These are phyloP conservation scores for Tilapia sparmanii DNA, from an alignment of 2,113 vertebrate species.

Conservation along the genomic window DNA sequence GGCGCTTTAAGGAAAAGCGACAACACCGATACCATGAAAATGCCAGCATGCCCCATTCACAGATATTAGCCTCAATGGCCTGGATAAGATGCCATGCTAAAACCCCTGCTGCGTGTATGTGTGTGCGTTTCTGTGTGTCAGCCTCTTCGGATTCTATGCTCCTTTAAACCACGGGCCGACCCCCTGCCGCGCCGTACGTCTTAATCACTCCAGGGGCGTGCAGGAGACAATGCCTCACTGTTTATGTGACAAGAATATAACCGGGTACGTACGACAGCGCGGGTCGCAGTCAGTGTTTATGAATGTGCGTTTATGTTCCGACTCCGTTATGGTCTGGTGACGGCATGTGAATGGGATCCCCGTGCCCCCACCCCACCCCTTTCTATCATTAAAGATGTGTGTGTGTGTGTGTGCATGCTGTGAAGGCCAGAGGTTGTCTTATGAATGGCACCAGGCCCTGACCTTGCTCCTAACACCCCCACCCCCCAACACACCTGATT, in stretches of 20 bases:
- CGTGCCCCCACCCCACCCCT: not conserved
- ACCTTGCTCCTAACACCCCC: not conserved
- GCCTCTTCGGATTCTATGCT: slow-evolving; percentile 37
- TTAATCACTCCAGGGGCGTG: slow-evolving; percentile 46
- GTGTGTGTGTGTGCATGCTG: not conserved
- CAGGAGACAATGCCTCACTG: slow-evolving; percentile 38
- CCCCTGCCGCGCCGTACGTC: slow-evolving; percentile 27
- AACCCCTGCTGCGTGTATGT: slow-evolving; percentile 57
- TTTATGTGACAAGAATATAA: slow-evolving; percentile 49
- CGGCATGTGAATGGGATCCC: not conserved
- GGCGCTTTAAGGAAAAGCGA: slow-evolving; percentile 26
- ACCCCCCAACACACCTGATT: not conserved
- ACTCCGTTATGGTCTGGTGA: slow-evolving; percentile 13
- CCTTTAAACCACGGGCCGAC: slow-evolving; percentile 22
- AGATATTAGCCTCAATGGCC: slow-evolving; percentile 71
- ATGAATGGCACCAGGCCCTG: not conserved
- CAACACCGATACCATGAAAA: slow-evolving; percentile 16
- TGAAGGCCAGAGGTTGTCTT: not conserved
- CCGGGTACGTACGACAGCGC: not conserved
- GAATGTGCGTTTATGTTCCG: slow-evolving; percentile 24
- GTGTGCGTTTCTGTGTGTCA: not conserved
- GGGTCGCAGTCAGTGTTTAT: not conserved
- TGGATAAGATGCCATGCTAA: slow-evolving; percentile 47
- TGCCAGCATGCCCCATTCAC: slow-evolving; percentile 56
- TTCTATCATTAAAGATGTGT: not conserved